Percentiles rank a stretch among this genome's conserved stretches.
Conservation (phyloP, 2,113 vertebrate genomes). For the Ivindomyrus marchei region DNA sequence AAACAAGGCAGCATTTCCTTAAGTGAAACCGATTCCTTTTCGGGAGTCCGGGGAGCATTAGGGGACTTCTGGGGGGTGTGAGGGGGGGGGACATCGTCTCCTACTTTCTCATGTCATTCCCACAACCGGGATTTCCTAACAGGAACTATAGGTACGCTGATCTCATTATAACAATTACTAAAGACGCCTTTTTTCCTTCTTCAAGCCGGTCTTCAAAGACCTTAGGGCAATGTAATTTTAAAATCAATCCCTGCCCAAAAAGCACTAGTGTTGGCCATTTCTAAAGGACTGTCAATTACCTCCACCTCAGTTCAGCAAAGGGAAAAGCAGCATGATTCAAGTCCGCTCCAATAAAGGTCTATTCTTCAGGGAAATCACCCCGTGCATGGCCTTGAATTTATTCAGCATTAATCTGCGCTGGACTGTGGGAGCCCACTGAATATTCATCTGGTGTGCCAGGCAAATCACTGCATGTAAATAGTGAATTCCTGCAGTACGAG, state of each 20-base stretch:
- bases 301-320: conserved; percentile 59
- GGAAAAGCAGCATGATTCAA: conserved; percentile 73
- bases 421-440: conserved; percentile 66
- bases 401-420: conserved; percentile 51
- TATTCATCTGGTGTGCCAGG: conserved; percentile 61
- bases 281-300: conserved; percentile 64
- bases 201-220: conserved; percentile 44
- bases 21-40: conserved; percentile 32
- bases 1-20: conserved; percentile 30
- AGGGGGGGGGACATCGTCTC: conserved; percentile 7
- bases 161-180: conserved; percentile 59
- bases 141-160: conserved; percentile 57
- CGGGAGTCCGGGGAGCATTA: conserved; percentile 29
- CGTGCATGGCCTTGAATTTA: conserved; percentile 64
- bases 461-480: conserved; percentile 58
- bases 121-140: conserved; percentile 55
- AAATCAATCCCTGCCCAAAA: conserved; percentile 59
- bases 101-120: conserved; percentile 58
- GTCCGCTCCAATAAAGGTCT: conserved; percentile 67
- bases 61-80: neutral
- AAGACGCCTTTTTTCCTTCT: conserved; percentile 54
- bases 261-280: conserved; percentile 66
- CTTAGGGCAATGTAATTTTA: conserved; percentile 52
- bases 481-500: conserved; percentile 33
- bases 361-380: conserved; percentile 73